These are phyloP conservation scores for Chaetops frenatus DNA, from an alignment of 2,113 vertebrate genomes.

Conservation along the genomic window DNA sequence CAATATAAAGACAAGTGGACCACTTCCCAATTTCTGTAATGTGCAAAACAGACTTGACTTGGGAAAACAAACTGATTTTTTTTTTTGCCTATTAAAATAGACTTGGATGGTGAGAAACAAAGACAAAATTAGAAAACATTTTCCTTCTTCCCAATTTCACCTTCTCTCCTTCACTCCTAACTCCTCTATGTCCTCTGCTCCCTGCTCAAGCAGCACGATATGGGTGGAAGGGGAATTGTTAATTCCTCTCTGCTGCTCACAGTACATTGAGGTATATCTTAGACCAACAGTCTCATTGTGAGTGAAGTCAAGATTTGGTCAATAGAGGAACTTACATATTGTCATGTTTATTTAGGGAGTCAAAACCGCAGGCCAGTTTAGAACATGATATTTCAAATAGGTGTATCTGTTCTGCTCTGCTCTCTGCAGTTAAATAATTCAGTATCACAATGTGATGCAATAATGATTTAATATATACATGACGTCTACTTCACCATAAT, in stretches of 20 bases:
- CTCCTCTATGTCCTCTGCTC: rapidly evolving
- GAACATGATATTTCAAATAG: not conserved
- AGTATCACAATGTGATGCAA: not conserved
- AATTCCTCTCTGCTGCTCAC: not conserved
- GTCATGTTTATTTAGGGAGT: not conserved
- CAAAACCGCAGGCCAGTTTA: not conserved
- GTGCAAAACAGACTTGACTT: not conserved
- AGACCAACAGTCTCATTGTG: not conserved
- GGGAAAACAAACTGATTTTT: not conserved
- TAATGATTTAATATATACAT: not conserved
- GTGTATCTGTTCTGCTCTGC: not conserved
- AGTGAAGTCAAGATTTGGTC: not conserved
- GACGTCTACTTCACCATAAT: not conserved
- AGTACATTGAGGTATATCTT: not conserved
- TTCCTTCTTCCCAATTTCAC: not conserved
- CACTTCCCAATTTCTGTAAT: not conserved
- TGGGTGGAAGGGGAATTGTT: rapidly evolving
- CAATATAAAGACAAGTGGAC: not conserved
- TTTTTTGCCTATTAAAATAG: not conserved
- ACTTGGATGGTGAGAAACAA: not conserved
- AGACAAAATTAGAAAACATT: not conserved
- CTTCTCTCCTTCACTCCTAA: not conserved
- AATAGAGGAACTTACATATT: not conserved
- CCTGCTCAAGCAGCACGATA: rapidly evolving
- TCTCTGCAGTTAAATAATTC: not conserved